Evolutionary conservation across 2,797 vertebrate species (phyloP).

Genomic region (Sebastes iracundus): DNA sequence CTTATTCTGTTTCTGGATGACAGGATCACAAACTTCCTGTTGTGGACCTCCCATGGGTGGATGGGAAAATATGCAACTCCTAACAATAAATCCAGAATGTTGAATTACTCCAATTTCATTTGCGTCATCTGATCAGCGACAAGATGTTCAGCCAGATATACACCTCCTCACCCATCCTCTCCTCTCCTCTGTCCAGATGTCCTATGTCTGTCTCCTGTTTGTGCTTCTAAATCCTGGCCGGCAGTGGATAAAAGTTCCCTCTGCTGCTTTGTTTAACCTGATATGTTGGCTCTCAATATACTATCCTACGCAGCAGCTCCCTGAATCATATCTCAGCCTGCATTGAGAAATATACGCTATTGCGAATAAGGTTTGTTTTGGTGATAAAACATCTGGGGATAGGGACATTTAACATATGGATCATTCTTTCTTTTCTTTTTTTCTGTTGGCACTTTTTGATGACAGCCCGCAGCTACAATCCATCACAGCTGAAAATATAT

Average conservation of each 20-base stretch:
- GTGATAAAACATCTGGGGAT: conserved; percentile 11
- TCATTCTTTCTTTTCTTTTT: neutral
- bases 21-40: conserved; percentile 40
- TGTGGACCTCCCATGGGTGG: conserved; percentile 27
- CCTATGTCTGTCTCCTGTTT: conserved; percentile 16
- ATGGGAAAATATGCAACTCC: conserved; percentile 25
- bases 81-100: conserved; percentile 21
- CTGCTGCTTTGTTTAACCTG: conserved; percentile 27
- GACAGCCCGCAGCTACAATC: neutral
- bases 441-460: neutral
- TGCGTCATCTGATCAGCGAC: conserved; percentile 34
- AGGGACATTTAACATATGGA: neutral
- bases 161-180: conserved; percentile 7
- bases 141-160: conserved; percentile 47
- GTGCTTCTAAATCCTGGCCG: conserved; percentile 14
- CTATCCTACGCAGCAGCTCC: neutral
- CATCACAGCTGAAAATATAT: conserved; percentile 5
- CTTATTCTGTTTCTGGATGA: conserved; percentile 1
- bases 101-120: conserved; percentile 17
- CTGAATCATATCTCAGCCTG: conserved; percentile 1
- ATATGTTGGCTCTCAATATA: conserved; percentile 9
- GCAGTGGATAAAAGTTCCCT: conserved; percentile 19
- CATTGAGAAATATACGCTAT: neutral
- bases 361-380: neutral
- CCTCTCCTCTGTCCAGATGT: conserved; percentile 51